These are phyloP conservation scores for Ophthalmolycus amberensis DNA, from an alignment of 2,113 vertebrate genomes.

Conservation along the genomic window DNA sequence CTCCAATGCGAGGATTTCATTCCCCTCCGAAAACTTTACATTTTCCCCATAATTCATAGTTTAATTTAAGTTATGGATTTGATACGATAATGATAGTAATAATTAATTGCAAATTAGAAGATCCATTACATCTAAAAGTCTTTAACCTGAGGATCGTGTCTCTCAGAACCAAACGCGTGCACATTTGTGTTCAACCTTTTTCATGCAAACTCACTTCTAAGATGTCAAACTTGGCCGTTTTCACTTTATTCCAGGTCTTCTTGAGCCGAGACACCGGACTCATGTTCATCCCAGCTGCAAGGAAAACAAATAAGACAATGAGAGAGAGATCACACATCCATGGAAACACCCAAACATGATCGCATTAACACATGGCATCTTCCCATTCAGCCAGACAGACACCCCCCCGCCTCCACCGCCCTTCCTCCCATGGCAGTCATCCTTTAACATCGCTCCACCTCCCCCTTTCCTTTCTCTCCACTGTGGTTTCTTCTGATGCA, in stretches of 20 bases:
- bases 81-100: too few relatives aligned
- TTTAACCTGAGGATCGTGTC: neutral
- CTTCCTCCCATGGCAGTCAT: conserved; percentile 10
- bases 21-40: neutral
- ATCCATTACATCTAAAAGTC: neutral
- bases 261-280: conserved; percentile 94
- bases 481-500: conserved; percentile 54
- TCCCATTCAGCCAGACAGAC: conserved; percentile 42
- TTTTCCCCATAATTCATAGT: neutral
- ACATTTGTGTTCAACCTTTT: neutral
- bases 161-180: neutral
- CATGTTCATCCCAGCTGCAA: conserved; percentile 96
- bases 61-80: neutral
- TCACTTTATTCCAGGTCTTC: conserved; percentile 97
- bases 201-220: conserved; percentile 86
- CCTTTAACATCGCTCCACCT: conserved; percentile 9
- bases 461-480: conserved; percentile 5
- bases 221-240: conserved; percentile 94
- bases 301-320: conserved; percentile 6
- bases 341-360: conserved; percentile 37
- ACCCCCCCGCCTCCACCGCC: conserved; percentile 7
- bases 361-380: conserved; percentile 58
- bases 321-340: conserved; percentile 37
- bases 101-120: neutral
- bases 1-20: too few relatives aligned